Evolutionary conservation across 2,888 invertebrate genomes (phyloP).

Genomic region (Zootermopsis nevadensis): DNA sequence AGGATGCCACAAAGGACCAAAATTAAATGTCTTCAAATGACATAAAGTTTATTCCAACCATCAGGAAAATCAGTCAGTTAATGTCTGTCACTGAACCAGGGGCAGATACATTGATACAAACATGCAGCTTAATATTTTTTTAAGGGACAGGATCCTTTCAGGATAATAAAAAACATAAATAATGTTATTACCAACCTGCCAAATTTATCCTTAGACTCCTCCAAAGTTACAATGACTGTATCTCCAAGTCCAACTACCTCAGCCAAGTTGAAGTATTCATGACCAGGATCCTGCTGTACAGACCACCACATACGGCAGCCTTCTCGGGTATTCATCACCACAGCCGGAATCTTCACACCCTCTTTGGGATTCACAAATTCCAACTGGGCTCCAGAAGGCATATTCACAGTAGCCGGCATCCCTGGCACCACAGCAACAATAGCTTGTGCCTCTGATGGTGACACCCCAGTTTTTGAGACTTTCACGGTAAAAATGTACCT

Average conservation of each 20-base stretch:
- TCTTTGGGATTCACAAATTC: constrained; percentile 42
- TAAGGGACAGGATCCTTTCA: no score
- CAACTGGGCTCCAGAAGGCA: constrained; percentile 19
- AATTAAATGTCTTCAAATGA: no score
- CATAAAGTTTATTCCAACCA: no score
- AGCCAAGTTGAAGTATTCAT: constrained; percentile 45
- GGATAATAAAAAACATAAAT: no score
- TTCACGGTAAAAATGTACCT: constrained; percentile 50
- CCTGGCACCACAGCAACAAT: constrained; percentile 48
- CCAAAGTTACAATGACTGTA: constrained; percentile 33
- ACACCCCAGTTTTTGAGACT: constrained; percentile 41
- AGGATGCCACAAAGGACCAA: no score
- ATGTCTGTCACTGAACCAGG: no score
- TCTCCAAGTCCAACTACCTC: constrained; percentile 50
- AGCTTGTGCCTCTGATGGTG: constrained; percentile 10
- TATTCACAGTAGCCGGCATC: constrained; percentile 43
- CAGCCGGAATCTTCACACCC: constrained; percentile 42
- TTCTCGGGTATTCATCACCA: constrained; percentile 37
- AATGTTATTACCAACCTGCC: constrained; percentile 32
- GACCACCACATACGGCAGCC: constrained; percentile 52
- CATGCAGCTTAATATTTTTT: no score
- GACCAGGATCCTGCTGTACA: constrained; percentile 45
- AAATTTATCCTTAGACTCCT: constrained; percentile 24
- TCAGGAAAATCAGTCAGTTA: no score
- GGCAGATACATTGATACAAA: no score